Evolutionary conservation across 2,888 invertebrate species (phyloP), one percentile per base, ranked within the genome.

Genomic region (Drosophila mimetica): DNA sequence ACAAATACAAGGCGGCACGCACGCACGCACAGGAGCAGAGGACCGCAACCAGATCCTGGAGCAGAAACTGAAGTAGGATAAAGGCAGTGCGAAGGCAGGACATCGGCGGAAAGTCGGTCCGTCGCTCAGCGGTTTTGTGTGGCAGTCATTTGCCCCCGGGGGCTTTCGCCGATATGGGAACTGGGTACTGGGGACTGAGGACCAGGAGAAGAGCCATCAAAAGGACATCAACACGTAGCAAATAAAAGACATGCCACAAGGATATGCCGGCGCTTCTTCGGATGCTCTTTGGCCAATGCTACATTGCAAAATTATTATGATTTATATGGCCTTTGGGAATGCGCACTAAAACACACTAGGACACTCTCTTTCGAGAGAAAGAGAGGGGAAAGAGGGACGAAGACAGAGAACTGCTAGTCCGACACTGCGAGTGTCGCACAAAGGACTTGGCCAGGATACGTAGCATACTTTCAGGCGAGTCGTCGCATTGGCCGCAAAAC

Each of bases 221-320:
- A 88, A 85, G 85, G 85, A 88, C 85, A 88, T 85, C 85, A 85
- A 85, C 85, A 85, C 85, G 85, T 85, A 85, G 85, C 85, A 88
- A 88, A 88, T 85, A 85, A 88, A 88, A 85, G 89, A 85, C 89
- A 85, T 85, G 88, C 84, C 88, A 85, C 87, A 85, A 86, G 87
- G 87, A 87, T 82, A 87, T 85, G 87, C 87, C 65, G 81, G 54
- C 67, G 70, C 59, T 71, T 64, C 71, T 79, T 63, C 66, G 60
- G 70, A 63, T 74, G 77, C 61, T 70, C 77, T 75, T 83, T 75
- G 67, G 74, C 88, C 87, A 77, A 74, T 86, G 83, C 86, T 78
- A 84, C 87, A 84, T 87, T 86, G 88, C 89, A 88, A 85, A 85
- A 85, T 85, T 85, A 85, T 85, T 85, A 85, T 85, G 85, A 85